Base-by-base conservation (phyloP, 1,140 invertebrate species). In the Neomicropteryx cornuta region DNA sequence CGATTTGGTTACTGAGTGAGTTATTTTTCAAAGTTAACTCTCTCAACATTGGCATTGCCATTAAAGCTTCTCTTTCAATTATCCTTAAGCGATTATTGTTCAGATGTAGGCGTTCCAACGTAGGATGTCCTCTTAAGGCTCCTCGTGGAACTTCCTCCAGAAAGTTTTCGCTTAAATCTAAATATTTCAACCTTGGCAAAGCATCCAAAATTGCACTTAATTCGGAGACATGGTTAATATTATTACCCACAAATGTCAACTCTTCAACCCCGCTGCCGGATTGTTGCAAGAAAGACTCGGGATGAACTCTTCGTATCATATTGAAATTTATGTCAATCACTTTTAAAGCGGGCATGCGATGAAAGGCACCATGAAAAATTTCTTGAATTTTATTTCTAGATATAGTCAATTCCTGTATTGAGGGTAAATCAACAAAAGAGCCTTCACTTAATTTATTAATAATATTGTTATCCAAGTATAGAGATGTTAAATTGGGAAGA, bases 1-100 rank as follows among this genome's bases (percentile, higher is more conserved):
- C 72, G 39, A 68, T 61, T 8, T 69, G 65, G 47, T 80, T 75
- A 2, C 73, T 73, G 13, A 87, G 55, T 4, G 81, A 84, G 55
- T 89, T 89, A 49, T 89, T 87, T 32, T 74, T 73, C 35, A 90
- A 62, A 45, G 83, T 68, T 14, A 92, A 62, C 56, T 90, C 86
- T 33, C 83, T 66, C 11, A 92, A 56, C 0, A 82, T 81, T 1
- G 87, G 86, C 77, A 90, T 85, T 11, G 77, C 78, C 41, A 75
- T 71, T 52, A 91, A 81, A 2, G 83, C 79, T 48, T 86, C 80
- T 21, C 75, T 63, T 49, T 85, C 77, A 16, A 92, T 73, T 19
- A 76, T 72, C 28, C 71, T 71, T 13, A 92, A 64, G 40, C 70
- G 71, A 49, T 92, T 92, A 52, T 81, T 75, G 52, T 89, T 80